These are phyloP conservation scores for Myoxocephalus aenaeus DNA, from an alignment of 2,797 vertebrate genomes.

Conservation along the genomic window DNA sequence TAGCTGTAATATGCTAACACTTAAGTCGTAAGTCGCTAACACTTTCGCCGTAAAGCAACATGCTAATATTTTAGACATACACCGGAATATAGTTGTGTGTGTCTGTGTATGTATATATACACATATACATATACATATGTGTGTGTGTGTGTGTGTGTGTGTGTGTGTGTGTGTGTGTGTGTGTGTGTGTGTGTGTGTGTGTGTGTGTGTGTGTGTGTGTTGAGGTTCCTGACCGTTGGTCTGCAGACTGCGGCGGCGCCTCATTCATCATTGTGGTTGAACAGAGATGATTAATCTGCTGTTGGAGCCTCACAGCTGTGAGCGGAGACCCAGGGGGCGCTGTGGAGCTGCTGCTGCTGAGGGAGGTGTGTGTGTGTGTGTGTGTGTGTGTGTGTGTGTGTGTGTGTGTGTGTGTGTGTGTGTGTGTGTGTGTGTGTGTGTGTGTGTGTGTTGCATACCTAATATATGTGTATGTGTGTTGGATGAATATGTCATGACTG, in stretches of 20 bases:
- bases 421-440: slow-evolving; percentile 4
- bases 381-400: slow-evolving; percentile 4
- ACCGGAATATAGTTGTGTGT: background rate
- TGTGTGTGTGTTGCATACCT: background rate
- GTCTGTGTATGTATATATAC: slow-evolving; percentile 1
- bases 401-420: slow-evolving; percentile 13
- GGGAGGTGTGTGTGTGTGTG: background rate
- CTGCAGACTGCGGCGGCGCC: slow-evolving; percentile 55
- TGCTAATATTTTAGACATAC: background rate
- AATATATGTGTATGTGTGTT: slow-evolving; percentile 6
- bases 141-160: slow-evolving; percentile 21
- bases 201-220: slow-evolving; percentile 21
- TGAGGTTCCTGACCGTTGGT: slow-evolving; percentile 50
- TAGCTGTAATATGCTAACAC: background rate
- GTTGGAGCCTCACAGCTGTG: slow-evolving; percentile 79
- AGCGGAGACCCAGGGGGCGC: slow-evolving; percentile 73
- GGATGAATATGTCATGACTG: background rate
- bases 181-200: slow-evolving; percentile 1
- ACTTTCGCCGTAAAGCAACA: background rate
- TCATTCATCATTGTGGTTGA: slow-evolving; percentile 82
- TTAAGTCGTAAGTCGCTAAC: too few relatives aligned
- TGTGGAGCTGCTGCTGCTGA: slow-evolving; percentile 41
- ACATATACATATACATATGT: too few relatives aligned
- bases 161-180: slow-evolving; percentile 9
- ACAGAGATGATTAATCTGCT: slow-evolving; percentile 83